Evolutionary conservation across 2,888 invertebrate genomes (phyloP), one percentile per base, ranked within the genome.

Genomic region (Aethes cnicana): DNA sequence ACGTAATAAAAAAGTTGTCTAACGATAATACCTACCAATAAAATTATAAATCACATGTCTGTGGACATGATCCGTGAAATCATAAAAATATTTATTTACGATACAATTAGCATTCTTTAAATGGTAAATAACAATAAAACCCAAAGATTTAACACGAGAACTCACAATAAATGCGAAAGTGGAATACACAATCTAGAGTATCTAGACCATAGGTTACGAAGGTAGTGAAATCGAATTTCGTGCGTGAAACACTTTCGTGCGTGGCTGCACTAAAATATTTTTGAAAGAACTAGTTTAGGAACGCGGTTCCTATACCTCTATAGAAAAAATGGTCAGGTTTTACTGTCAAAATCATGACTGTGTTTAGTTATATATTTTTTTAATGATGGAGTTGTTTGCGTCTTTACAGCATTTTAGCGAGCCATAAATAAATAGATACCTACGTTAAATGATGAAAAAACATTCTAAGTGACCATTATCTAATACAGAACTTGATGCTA

Each of bases 231-330:
- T 49, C 26, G 14, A 33, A 33, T 44, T 26, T 33, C 33, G 53
- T 53, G 53, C 23, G 36, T 44, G 30, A 12, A 47, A 49, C 33
- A 62, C 43, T 64, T 68, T 18, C 57, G 53, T 37, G 16, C 42
- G 7, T 33, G 32, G 50, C 12, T 53, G 59, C 66, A 66, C 68
- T 52, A 48, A 58, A 62, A 57, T 55, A 57, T 58, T 59, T 52
- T 49, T 56, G 47, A 53, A 57, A 55, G 63, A 71, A 69, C 68
- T 58, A 52, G 69, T 70, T 70, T 62, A 47, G 54, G 56, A 52
- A 55, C 53, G 59, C 54, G 43, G 50, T 12, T 36, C 36, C 9
- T n/a, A n/a, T n/a, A n/a, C n/a, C n/a, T n/a, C n/a, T 33, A 26
- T 25, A 42, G 16, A 43, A 48, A 39, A 48, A 50, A 50, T 44